Conservation (phyloP, 2,888 invertebrate genomes). For the Ophion ellenae region DNA sequence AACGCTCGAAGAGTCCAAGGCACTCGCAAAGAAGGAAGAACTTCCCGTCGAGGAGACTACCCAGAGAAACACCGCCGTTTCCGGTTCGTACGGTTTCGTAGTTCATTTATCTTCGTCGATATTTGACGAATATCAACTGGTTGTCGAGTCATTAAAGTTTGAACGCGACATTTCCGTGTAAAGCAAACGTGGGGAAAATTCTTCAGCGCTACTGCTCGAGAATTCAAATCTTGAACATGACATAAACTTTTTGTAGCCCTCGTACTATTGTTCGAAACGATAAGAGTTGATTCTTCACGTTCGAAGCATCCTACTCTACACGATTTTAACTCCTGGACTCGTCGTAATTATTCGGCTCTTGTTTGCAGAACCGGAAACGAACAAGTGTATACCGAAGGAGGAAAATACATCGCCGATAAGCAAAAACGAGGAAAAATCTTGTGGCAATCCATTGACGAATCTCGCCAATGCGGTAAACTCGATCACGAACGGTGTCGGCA, state of each 20-base stretch:
- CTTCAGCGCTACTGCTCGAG: background rate
- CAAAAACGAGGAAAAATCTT: slow-evolving; percentile 81
- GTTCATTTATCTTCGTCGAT: background rate
- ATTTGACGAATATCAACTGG: background rate
- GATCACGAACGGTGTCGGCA: slow-evolving; percentile 79
- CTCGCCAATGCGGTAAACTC: slow-evolving; percentile 81
- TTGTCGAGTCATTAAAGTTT: background rate
- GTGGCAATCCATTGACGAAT: slow-evolving; percentile 80
- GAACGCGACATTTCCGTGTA: background rate
- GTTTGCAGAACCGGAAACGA: slow-evolving; percentile 73
- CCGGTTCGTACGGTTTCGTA: slow-evolving; percentile 62
- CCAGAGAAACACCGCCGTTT: slow-evolving; percentile 55
- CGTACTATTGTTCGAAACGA: background rate
- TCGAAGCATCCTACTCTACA: no score
- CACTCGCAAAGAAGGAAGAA: slow-evolving; percentile 75
- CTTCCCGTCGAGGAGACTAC: slow-evolving; percentile 53
- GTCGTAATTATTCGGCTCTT: background rate
- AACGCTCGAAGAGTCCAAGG: slow-evolving; percentile 71
- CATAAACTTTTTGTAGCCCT: background rate
- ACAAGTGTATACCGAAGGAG: slow-evolving; percentile 75
- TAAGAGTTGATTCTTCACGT: background rate
- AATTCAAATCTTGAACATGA: background rate
- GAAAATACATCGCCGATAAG: slow-evolving; percentile 74
- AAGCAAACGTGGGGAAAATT: background rate
- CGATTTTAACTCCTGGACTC: background rate